Base-by-base conservation (phyloP, 1,140 invertebrate genomes). In the Microplitis demolitor region DNA sequence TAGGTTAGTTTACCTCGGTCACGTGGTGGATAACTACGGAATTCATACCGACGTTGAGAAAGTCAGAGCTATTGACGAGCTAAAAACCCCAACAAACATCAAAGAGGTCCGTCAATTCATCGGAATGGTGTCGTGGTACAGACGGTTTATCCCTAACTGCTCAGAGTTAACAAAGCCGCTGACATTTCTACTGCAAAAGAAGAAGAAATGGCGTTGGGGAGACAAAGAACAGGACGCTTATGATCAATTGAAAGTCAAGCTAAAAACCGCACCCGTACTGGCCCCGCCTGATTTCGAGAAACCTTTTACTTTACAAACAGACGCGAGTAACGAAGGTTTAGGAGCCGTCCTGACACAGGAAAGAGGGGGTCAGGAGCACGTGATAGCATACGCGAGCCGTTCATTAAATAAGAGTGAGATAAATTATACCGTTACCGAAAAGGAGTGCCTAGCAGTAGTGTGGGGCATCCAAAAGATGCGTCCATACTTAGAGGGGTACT, bases 381-480 rank as follows among this genome's bases (percentile, higher is more conserved):
- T 82, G 0, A 79, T 89, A 4, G 78, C 79, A 0, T 88, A 86
- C 77, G 79, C 81, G 11, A 86, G 85, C 72, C 54, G 85, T n/a
- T 69, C 73, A 2, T 71, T 89, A 6, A 75, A 54, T 11, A 68
- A 68, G 9, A 45, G 74, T 6, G 87, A 90, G 78, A 74, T 53
- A 58, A 88, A 88, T 24, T 89, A 87, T 72, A 74, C 74, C 3
- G 78, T 78, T 4, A 87, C 84, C 2, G 87, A 90, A 77, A 74
- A n/a, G n/a, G n/a, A n/a, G n/a, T n/a, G n/a, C n/a, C n/a, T n/a
- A n/a, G n/a, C n/a, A n/a, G n/a, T n/a, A 6, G 53, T 89, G 6
- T 81, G 78, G 74, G 82, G 79, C 3, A 76, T 89, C 2, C 76
- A 87, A 66, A 81, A 86, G 53, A 87, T 87, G 70, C 53, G 79